Percentiles rank a stretch among this genome's conserved stretches.
Conservation (phyloP, 2,797 vertebrate species). For the Potorous gilbertii region DNA sequence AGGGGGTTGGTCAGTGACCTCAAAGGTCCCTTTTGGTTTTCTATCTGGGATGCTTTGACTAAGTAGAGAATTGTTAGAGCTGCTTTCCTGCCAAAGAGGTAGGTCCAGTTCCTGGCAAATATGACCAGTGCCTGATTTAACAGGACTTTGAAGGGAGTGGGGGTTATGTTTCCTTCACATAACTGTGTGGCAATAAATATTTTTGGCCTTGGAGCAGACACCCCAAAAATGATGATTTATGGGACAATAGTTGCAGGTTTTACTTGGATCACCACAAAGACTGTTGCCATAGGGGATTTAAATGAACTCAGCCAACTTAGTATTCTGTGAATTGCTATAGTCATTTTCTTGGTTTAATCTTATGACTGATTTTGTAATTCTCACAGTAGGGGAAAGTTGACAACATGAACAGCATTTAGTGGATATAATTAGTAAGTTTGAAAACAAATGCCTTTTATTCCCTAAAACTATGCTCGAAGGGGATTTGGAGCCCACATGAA, state of each 20-base stretch:
- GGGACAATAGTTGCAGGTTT: slow-evolving; percentile 30
- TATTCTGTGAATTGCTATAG: slow-evolving; percentile 59
- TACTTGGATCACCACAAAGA: slow-evolving; percentile 38
- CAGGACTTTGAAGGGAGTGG: neutral
- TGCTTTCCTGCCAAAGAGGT: neutral
- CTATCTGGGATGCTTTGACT: slow-evolving; percentile 24
- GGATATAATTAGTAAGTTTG: slow-evolving; percentile 73
- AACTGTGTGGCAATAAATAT: slow-evolving; percentile 54
- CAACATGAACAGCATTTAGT: slow-evolving; percentile 67
- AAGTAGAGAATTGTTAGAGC: neutral
- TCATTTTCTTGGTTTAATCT: slow-evolving; percentile 62
- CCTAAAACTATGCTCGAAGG: slow-evolving; percentile 53
- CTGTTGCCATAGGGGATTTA: slow-evolving; percentile 57
- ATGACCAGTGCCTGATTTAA: slow-evolving; percentile 50
- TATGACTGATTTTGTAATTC: slow-evolving; percentile 68
- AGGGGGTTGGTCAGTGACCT: neutral
- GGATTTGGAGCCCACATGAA: slow-evolving; percentile 51
- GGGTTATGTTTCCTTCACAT: slow-evolving; percentile 41
- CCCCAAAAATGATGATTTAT: slow-evolving; percentile 56
- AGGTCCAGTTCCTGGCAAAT: slow-evolving; percentile 4
- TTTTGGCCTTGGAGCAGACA: slow-evolving; percentile 54
- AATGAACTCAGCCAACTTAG: slow-evolving; percentile 61
- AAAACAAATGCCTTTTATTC: slow-evolving; percentile 62
- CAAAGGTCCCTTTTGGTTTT: neutral
- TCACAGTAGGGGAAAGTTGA: slow-evolving; percentile 64